phyloP scores from a whole-genome alignment of 2,113 vertebrate genomes.

The Alouatta palliata region DNA sequence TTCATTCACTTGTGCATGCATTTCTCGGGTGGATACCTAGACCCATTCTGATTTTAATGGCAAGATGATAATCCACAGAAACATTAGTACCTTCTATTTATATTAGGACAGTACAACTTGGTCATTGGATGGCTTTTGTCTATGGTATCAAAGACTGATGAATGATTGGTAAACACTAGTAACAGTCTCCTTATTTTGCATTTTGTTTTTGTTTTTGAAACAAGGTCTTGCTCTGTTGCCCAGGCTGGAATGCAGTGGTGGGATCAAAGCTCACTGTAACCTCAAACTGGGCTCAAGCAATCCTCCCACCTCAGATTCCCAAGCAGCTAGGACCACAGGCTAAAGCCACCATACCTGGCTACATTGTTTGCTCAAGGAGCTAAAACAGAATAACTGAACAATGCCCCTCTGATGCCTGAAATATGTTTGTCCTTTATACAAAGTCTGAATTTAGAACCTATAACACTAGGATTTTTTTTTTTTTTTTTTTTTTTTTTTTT shows the following conservation, averaged over 20 bases:
- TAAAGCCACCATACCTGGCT: too few species aligned
- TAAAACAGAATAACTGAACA: neutral
- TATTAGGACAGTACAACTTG: neutral
- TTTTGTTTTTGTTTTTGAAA: too few species aligned
- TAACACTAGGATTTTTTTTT: neutral
- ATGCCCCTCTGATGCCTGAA: neutral
- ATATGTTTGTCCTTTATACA: neutral
- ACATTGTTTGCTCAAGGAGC: neutral
- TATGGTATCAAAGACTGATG: conserved; percentile 19
- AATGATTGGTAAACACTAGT: conserved; percentile 32
- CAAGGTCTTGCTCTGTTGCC: too few species aligned
- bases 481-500: too few species aligned
- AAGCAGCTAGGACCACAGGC: too few species aligned
- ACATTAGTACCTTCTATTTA: neutral
- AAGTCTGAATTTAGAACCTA: conserved; percentile 1
- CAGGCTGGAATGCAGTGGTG: too few species aligned
- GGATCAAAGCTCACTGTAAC: too few species aligned
- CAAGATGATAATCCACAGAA: neutral
- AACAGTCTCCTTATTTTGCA: neutral
- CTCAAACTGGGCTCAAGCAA: too few species aligned
- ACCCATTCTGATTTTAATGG: neutral
- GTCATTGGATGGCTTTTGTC: neutral
- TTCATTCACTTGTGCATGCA: neutral
- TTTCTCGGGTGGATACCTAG: neutral
- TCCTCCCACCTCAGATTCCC: too few species aligned